Conservation (phyloP, 2,888 invertebrate species). For the Alviniconcha strummeri region DNA sequence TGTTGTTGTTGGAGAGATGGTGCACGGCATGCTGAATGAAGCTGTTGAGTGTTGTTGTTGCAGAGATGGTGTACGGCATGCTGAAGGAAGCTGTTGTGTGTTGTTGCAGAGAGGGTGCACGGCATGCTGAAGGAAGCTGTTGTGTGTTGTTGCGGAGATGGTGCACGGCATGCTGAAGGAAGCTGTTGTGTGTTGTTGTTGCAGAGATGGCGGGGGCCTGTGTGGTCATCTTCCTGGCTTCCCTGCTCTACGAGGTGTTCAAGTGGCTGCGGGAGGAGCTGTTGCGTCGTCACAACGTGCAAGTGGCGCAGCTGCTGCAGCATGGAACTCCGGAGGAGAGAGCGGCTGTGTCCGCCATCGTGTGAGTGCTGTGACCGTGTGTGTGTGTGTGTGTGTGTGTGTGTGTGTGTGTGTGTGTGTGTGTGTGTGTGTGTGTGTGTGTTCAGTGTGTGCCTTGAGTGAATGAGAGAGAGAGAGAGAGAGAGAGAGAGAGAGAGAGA, state of each 20-base stretch:
- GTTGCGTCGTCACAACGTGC: neutral
- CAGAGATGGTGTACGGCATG: too few species aligned
- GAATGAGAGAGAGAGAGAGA: constrained; percentile 10
- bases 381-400: too few species aligned
- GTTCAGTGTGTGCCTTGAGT: neutral
- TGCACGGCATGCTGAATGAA: too few species aligned
- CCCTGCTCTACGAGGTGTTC: neutral
- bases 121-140: too few species aligned
- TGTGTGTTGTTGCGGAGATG: too few species aligned
- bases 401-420: too few species aligned
- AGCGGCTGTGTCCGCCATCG: neutral
- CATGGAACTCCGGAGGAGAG: neutral
- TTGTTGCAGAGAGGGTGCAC: neutral
- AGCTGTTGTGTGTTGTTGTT: too few species aligned
- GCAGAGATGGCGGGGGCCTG: neutral
- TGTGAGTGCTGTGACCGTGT: neutral
- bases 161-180: too few species aligned
- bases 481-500: neutral
- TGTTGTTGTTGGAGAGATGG: too few species aligned
- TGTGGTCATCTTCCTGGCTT: neutral
- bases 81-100: neutral
- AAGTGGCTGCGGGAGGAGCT: neutral
- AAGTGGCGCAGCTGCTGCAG: neutral
- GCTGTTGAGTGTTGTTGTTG: too few species aligned
- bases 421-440: neutral